A percentile compares a stretch with the other conserved stretches of the same genome.
These are phyloP conservation scores for Catocala sponsa DNA, from an alignment of 2,888 invertebrate species.

Conservation along the genomic window DNA sequence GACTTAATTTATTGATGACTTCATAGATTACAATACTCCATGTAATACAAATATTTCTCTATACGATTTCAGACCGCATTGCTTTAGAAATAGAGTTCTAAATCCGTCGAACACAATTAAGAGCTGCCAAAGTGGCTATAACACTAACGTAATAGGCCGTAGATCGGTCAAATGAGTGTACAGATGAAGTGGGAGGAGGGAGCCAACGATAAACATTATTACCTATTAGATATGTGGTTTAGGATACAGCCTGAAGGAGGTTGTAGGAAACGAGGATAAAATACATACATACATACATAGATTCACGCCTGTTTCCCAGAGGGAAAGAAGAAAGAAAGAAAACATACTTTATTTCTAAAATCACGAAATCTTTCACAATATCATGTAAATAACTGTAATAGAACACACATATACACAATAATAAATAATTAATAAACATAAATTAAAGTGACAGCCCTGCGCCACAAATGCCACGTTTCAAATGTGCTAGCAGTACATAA, in stretches of 20 bases:
- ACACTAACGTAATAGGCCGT: slow-evolving; percentile 38
- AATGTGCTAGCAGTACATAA: too few species aligned
- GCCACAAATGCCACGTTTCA: too few species aligned
- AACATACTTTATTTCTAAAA: too few species aligned
- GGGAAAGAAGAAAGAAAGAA: too few species aligned
- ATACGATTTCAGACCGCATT: not conserved
- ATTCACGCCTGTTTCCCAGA: too few species aligned
- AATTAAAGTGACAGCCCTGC: too few species aligned
- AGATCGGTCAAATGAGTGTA: slow-evolving; percentile 53
- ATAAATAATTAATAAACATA: too few species aligned
- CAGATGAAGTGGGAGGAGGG: slow-evolving; percentile 27
- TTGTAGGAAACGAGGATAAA: not conserved
- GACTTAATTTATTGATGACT: slow-evolving; percentile 9
- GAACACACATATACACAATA: too few species aligned
- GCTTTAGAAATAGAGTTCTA: slow-evolving; percentile 1
- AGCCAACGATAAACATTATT: slow-evolving; percentile 39
- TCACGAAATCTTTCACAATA: too few species aligned
- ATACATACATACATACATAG: too few species aligned
- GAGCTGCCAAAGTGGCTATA: slow-evolving; percentile 27
- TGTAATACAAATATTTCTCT: not conserved
- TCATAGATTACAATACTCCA: slow-evolving; percentile 18
- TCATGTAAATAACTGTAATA: too few species aligned
- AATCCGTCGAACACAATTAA: slow-evolving; percentile 16
- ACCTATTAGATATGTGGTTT: slow-evolving; percentile 35
- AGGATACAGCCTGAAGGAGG: slow-evolving; percentile 15